Evolutionary conservation across 2,797 vertebrate genomes (phyloP).

Genomic region (Sebastes hubbsi): DNA sequence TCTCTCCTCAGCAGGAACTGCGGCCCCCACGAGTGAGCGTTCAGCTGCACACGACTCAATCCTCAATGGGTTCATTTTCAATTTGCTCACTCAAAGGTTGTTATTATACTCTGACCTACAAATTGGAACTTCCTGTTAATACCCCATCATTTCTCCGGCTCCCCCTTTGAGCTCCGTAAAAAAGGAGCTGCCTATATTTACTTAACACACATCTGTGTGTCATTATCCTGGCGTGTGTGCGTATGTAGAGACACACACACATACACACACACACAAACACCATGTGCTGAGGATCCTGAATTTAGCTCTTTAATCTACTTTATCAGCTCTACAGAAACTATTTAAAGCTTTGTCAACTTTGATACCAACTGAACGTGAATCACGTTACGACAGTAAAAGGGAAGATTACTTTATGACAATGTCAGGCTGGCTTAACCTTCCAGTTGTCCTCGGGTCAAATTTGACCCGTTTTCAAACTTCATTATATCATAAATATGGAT

Average conservation of each 20-base stretch:
- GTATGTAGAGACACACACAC: not conserved
- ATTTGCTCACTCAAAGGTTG: conserved; percentile 87
- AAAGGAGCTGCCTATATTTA: conserved; percentile 80
- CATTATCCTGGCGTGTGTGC: conserved; percentile 61
- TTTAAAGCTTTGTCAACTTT: conserved; percentile 51
- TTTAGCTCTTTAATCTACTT: conserved; percentile 35
- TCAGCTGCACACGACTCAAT: conserved; percentile 80
- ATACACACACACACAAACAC: not conserved
- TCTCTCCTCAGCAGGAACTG: conserved; percentile 70
- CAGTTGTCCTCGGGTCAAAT: too few relatives aligned
- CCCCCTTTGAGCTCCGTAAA: conserved; percentile 73
- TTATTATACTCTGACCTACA: conserved; percentile 87
- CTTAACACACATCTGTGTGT: conserved; percentile 84
- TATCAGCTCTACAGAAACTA: conserved; percentile 47
- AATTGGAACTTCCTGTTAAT: conserved; percentile 86
- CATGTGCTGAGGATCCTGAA: conserved; percentile 21
- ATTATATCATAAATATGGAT: too few relatives aligned
- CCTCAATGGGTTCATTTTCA: conserved; percentile 85
- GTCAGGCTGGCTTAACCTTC: conserved; percentile 18
- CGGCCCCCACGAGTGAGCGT: conserved; percentile 60
- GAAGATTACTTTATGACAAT: conserved; percentile 34
- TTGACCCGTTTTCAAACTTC: too few relatives aligned
- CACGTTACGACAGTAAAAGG: conserved; percentile 27
- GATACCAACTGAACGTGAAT: conserved; percentile 43
- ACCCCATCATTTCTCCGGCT: conserved; percentile 81